These are phyloP conservation scores for Onychostoma macrolepis DNA, from an alignment of 2,113 vertebrate species.

Conservation along the genomic window DNA sequence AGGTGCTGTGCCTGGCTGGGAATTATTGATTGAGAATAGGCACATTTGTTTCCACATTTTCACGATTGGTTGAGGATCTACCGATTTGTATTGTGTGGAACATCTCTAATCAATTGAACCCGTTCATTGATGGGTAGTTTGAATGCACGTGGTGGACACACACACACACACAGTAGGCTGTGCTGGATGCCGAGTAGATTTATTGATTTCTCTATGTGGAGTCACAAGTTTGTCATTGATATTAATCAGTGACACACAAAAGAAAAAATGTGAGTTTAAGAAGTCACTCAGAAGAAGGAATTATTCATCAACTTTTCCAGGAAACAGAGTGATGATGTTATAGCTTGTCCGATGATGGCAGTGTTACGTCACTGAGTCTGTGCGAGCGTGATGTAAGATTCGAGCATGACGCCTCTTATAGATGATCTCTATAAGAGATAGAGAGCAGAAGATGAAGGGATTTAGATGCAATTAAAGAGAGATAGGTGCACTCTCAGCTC, in stretches of 20 bases:
- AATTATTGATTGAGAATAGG: background rate
- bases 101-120: constrained; percentile 6
- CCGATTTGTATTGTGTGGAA: background rate
- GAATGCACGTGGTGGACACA: background rate
- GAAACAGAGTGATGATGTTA: background rate
- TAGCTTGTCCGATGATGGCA: background rate
- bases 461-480: constrained; percentile 45
- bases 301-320: background rate
- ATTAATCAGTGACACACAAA: background rate
- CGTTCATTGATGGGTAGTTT: background rate
- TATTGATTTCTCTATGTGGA: constrained; percentile 8
- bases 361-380: background rate
- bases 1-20: background rate
- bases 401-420: background rate
- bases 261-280: no score
- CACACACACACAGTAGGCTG: background rate
- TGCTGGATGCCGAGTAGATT: background rate
- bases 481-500: constrained; percentile 25
- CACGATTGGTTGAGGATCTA: background rate
- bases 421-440: background rate
- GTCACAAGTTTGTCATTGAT: background rate
- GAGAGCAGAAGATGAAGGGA: constrained; percentile 33
- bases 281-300: background rate
- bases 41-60: constrained; percentile 6
- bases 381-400: background rate